Percentiles rank a stretch among this genome's conserved stretches.
phyloP scores from a whole-genome alignment of 2,113 vertebrate genomes.

The Bucco capensis region DNA sequence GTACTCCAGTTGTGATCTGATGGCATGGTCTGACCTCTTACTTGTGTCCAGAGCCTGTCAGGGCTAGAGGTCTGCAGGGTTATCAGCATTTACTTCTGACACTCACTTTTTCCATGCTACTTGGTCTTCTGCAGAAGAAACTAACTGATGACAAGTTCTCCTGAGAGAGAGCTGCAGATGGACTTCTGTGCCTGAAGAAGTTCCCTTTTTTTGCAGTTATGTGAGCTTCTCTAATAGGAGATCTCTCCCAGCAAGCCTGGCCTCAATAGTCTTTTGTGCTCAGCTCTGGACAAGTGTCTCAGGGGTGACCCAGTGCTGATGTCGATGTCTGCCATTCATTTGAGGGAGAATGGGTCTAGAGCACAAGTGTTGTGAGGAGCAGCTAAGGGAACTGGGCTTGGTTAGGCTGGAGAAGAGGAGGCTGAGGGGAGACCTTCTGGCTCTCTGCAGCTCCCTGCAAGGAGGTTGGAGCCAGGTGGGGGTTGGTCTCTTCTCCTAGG shows the following conservation, averaged over 20 bases:
- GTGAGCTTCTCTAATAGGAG: background rate
- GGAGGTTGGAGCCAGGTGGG: no score
- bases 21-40: background rate
- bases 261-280: background rate
- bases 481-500: no score
- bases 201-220: background rate
- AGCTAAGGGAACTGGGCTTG: no score
- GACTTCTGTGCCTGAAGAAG: background rate
- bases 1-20: background rate
- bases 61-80: background rate
- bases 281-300: background rate
- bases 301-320: background rate
- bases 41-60: fast-evolving
- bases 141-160: background rate
- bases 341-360: background rate
- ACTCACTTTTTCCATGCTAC: background rate
- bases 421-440: no score
- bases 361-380: no score
- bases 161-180: background rate
- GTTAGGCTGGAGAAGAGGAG: no score
- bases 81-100: background rate
- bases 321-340: background rate
- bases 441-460: no score
- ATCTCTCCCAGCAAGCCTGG: background rate
- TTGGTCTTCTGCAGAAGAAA: background rate